These are phyloP conservation scores for Clivina fossor DNA, from an alignment of 2,888 invertebrate species.

Conservation along the genomic window DNA sequence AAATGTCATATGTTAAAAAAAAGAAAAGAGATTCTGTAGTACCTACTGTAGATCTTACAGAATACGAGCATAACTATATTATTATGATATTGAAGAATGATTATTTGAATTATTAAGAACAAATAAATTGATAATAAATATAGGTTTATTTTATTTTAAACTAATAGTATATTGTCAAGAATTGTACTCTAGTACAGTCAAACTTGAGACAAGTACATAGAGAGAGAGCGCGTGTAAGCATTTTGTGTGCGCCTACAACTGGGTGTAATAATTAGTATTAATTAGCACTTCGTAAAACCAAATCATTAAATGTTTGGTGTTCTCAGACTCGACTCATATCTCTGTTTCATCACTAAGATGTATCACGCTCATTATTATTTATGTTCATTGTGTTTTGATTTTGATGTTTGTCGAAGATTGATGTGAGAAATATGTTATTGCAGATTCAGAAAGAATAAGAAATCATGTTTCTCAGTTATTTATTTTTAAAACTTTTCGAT, in stretches of 20 bases:
- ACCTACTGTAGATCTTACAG: too few species aligned
- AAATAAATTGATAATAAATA: too few species aligned
- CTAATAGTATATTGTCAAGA: too few species aligned
- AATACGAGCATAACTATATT: too few species aligned
- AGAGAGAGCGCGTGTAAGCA: not conserved
- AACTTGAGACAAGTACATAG: not conserved
- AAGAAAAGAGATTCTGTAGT: too few species aligned
- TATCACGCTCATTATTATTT: not conserved
- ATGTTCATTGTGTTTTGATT: not conserved
- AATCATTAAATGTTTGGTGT: too few species aligned
- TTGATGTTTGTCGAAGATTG: not conserved
- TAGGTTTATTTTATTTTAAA: too few species aligned
- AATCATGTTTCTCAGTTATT: not conserved
- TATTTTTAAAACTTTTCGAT: not conserved
- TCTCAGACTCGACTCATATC: not conserved
- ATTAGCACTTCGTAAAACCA: slow-evolving; percentile 17
- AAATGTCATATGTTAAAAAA: too few species aligned
- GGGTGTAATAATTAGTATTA: slow-evolving; percentile 15
- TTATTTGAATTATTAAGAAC: too few species aligned
- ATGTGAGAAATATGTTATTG: not conserved
- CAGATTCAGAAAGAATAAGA: not conserved
- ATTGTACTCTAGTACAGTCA: too few species aligned
- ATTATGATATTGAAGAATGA: too few species aligned
- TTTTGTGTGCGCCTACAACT: not conserved
- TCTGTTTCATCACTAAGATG: not conserved